These are phyloP conservation scores for Acrocyrtus sp. DNA, from an alignment of 2,888 invertebrate species.

Conservation along the genomic window DNA sequence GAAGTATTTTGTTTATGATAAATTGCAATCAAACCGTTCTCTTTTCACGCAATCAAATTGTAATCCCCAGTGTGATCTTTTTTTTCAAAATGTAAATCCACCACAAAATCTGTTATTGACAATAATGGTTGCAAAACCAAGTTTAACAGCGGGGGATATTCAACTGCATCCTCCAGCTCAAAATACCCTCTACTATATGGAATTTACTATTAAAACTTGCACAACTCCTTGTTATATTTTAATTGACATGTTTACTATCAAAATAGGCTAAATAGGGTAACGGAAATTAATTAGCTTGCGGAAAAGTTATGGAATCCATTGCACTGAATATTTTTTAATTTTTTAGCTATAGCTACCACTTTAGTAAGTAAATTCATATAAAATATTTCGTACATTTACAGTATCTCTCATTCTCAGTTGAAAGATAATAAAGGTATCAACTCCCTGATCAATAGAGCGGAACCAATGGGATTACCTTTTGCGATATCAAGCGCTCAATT, in stretches of 20 bases:
- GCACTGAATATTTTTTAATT: neutral
- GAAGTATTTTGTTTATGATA: slow-evolving; percentile 28
- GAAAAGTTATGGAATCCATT: neutral
- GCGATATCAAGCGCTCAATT: too few relatives aligned
- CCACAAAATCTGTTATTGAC: slow-evolving; percentile 46
- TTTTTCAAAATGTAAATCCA: slow-evolving; percentile 39
- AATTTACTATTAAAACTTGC: neutral
- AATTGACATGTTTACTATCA: neutral
- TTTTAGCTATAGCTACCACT: neutral
- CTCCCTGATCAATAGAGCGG: slow-evolving; percentile 54
- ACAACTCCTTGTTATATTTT: neutral
- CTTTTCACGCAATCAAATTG: neutral
- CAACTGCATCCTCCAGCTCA: neutral
- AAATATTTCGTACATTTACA: neutral
- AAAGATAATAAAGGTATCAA: too few relatives aligned
- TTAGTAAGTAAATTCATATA: neutral
- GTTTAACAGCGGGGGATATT: slow-evolving; percentile 33
- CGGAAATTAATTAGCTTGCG: neutral
- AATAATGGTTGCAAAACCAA: slow-evolving; percentile 48
- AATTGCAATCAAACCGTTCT: slow-evolving; percentile 31
- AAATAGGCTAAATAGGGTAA: neutral
- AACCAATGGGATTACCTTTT: slow-evolving; percentile 56
- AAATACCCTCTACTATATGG: neutral
- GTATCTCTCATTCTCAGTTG: neutral
- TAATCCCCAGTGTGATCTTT: slow-evolving; percentile 41